Evolutionary conservation across 1,140 invertebrate species (phyloP).

Genomic region (Eulimnadia texana): DNA sequence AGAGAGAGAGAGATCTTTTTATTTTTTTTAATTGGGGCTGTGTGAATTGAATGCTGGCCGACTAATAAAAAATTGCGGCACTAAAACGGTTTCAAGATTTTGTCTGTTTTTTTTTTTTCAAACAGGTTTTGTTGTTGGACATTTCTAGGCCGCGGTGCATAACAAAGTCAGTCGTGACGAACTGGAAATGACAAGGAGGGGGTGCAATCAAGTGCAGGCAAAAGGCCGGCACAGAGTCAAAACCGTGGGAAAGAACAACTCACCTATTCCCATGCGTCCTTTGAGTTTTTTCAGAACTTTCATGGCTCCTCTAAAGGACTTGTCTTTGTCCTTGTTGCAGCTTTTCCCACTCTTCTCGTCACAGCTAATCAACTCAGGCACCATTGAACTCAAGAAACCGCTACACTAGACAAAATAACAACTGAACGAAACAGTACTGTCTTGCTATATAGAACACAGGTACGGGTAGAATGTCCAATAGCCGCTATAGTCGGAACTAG

Average conservation of each 20-base stretch:
- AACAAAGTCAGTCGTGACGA: background rate
- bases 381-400: background rate
- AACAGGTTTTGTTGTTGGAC: no score
- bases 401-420: background rate
- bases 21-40: no score
- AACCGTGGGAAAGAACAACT: constrained; percentile 21
- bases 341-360: constrained; percentile 4
- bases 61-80: no score
- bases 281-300: constrained; percentile 42
- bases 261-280: constrained; percentile 39
- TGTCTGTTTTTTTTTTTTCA: background rate
- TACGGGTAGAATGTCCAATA: no score
- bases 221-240: no score
- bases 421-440: no score
- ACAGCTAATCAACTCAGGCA: constrained; percentile 4
- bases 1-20: no score
- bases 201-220: background rate
- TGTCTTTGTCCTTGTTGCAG: constrained; percentile 3
- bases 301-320: constrained; percentile 26
- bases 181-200: background rate
- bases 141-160: background rate
- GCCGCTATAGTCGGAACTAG: no score
- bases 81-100: background rate
- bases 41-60: no score
- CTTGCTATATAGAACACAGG: no score